phyloP scores from a whole-genome alignment of 2,113 vertebrate genomes.

The Podilymbus podiceps region DNA sequence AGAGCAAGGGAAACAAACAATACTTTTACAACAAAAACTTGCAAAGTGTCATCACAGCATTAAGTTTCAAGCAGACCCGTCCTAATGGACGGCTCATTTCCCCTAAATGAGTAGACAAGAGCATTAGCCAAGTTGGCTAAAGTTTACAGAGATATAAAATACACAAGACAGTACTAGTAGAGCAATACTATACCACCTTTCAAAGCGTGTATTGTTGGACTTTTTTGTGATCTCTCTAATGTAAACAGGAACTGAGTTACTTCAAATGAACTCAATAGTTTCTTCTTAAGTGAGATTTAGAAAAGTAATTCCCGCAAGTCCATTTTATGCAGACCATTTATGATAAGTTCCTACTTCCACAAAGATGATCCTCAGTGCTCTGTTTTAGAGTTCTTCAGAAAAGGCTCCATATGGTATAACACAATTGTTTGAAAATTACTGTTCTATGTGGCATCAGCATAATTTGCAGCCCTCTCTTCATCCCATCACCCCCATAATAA shows the following conservation, averaged over 20 bases:
- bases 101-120: neutral
- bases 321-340: neutral
- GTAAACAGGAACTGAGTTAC: neutral
- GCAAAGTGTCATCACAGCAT: neutral
- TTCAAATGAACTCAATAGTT: neutral
- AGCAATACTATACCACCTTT: neutral
- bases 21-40: neutral
- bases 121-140: neutral
- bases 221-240: too few relatives aligned
- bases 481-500: neutral
- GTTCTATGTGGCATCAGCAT: neutral
- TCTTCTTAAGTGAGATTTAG: neutral
- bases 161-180: neutral
- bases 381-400: neutral
- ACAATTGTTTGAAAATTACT: neutral
- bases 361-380: neutral
- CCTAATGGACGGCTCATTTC: neutral
- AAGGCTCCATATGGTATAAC: neutral
- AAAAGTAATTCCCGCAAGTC: neutral
- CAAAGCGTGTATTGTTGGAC: neutral
- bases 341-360: slow-evolving; percentile 24
- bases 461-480: neutral
- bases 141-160: neutral
- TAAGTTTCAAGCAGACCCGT: neutral
- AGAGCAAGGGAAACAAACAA: neutral